Percentiles rank a stretch among this genome's conserved stretches.
Evolutionary conservation across 2,888 invertebrate genomes (phyloP).

Genomic region (Baccha elongata): DNA sequence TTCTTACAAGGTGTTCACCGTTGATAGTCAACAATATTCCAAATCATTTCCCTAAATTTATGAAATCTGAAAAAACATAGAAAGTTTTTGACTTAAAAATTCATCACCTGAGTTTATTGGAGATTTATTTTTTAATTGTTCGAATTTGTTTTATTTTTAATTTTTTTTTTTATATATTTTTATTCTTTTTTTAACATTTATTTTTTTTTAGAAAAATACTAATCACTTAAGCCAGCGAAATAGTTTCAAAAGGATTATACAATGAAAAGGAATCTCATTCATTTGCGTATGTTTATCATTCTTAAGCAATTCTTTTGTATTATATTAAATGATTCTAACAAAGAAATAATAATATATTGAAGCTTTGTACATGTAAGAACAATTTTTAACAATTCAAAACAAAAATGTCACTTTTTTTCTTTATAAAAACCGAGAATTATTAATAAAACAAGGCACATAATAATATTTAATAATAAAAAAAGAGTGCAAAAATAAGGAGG

Average conservation of each 20-base stretch:
- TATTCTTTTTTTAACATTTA: conserved; percentile 8
- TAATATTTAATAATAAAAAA: not conserved
- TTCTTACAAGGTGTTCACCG: no score
- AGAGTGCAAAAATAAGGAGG: not conserved
- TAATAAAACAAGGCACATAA: conserved; percentile 27
- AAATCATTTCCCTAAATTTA: no score
- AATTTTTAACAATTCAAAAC: conserved; percentile 27
- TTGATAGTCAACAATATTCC: no score
- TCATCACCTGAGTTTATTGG: not conserved
- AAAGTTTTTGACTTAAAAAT: not conserved
- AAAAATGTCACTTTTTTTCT: not conserved
- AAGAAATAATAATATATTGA: not conserved
- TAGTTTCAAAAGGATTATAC: conserved; percentile 29
- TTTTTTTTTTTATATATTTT: conserved; percentile 22
- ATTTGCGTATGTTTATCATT: conserved; percentile 2
- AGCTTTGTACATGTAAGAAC: conserved; percentile 65
- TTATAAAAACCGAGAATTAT: conserved; percentile 19
- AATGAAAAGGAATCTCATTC: conserved; percentile 8
- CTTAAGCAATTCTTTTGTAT: conserved; percentile 3
- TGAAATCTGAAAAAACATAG: not conserved
- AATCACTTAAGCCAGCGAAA: conserved; percentile 35
- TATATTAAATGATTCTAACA: not conserved
- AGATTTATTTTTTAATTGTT: conserved; percentile 34
- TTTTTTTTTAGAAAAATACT: conserved; percentile 49
- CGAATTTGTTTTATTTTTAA: conserved; percentile 17